Evolutionary conservation across 2,113 vertebrate genomes (phyloP).

Genomic region (Chloropsis cyanopogon): DNA sequence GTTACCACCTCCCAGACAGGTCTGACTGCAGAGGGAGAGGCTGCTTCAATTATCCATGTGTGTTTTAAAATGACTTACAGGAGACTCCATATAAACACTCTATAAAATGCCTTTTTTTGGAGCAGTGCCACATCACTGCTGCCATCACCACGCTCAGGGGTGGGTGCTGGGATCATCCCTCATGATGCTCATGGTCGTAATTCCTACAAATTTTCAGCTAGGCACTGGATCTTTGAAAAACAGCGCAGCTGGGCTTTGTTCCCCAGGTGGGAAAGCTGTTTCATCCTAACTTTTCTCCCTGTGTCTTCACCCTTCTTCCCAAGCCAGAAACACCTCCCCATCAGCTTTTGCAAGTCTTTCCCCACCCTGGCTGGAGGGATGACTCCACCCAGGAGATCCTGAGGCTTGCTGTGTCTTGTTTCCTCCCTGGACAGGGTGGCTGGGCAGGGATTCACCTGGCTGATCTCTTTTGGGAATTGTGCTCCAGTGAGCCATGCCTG

Average conservation of each 20-base stretch:
- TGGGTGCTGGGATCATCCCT: neutral
- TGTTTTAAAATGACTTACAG: neutral
- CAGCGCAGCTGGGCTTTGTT: neutral
- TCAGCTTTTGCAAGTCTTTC: neutral
- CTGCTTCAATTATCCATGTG: neutral
- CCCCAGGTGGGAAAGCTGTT: neutral
- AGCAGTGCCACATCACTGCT: neutral
- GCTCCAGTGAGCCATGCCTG: rapidly evolving
- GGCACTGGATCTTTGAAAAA: neutral
- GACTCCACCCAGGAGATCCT: neutral
- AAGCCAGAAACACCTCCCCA: neutral
- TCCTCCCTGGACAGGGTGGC: neutral
- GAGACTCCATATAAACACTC: neutral
- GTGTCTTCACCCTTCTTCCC: neutral
- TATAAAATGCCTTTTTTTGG: neutral
- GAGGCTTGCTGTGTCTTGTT: neutral
- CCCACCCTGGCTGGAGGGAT: neutral
- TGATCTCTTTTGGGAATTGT: neutral
- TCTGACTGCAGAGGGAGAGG: neutral
- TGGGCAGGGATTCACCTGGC: neutral
- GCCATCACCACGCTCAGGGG: rapidly evolving
- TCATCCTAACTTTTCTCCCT: neutral
- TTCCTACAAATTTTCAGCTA: neutral
- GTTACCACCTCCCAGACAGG: slow-evolving; percentile 16
- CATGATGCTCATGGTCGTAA: rapidly evolving